phyloP scores from a whole-genome alignment of 1,140 invertebrate species.

The Pachypeltis micranthus region DNA sequence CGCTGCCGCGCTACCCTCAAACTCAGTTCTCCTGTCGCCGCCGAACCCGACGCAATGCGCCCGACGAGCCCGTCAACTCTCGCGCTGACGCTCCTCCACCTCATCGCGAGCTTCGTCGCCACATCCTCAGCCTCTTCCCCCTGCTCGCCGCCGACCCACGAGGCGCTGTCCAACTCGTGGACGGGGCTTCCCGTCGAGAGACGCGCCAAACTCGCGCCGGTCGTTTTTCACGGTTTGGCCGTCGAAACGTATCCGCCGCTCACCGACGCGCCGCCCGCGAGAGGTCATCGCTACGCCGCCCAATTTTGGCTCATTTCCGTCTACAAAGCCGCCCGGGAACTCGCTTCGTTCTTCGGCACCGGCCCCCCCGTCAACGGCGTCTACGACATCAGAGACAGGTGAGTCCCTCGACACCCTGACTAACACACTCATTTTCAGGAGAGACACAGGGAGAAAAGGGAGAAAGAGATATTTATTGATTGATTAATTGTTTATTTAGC shows the following conservation, averaged over 20 bases:
- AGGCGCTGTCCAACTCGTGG: slow-evolving; percentile 15
- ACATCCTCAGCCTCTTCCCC: slow-evolving; percentile 1
- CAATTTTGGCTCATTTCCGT: slow-evolving; percentile 28
- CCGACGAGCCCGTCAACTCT: not conserved
- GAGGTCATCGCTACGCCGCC: slow-evolving; percentile 19
- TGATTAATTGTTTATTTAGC: too few species aligned
- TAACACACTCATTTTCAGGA: too few species aligned
- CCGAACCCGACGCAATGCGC: too few species aligned
- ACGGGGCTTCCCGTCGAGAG: slow-evolving; percentile 21
- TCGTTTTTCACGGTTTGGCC: slow-evolving; percentile 27
- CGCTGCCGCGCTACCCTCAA: too few species aligned
- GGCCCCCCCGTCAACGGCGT: slow-evolving; percentile 17
- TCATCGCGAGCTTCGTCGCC: not conserved
- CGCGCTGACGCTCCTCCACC: not conserved
- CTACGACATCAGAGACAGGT: slow-evolving; percentile 26
- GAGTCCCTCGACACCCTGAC: not conserved
- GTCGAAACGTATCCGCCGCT: slow-evolving; percentile 23
- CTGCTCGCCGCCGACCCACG: not conserved
- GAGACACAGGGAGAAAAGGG: too few species aligned
- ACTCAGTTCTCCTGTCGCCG: too few species aligned
- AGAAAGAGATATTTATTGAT: too few species aligned
- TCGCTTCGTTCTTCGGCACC: slow-evolving; percentile 18
- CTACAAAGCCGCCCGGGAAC: slow-evolving; percentile 23
- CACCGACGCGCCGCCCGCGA: not conserved
- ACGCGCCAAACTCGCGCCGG: slow-evolving; percentile 12